Evolutionary conservation across 2,888 invertebrate species (phyloP).

Genomic region (Watsonalla binaria): DNA sequence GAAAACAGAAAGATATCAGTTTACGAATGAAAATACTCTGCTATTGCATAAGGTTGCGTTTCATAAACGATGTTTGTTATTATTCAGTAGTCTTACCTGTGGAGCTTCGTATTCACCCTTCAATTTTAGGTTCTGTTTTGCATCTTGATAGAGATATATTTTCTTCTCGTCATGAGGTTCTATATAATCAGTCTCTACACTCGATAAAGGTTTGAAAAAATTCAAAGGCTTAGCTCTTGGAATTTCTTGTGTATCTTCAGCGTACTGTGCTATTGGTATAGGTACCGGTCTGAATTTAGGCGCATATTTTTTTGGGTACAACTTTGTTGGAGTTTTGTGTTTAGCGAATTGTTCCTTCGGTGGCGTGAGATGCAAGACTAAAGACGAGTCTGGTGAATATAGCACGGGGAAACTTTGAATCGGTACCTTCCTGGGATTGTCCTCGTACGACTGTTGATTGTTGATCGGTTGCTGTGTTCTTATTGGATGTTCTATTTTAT

Average conservation of each 20-base stretch:
- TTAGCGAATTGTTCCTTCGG: constrained; percentile 46
- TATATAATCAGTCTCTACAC: constrained; percentile 40
- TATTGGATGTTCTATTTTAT: constrained; percentile 37
- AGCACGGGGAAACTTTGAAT: constrained; percentile 15
- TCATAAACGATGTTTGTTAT: constrained; percentile 8
- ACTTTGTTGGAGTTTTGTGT: constrained; percentile 68
- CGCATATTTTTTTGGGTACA: constrained; percentile 80
- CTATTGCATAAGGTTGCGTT: constrained; percentile 7
- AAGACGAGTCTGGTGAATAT: constrained; percentile 45
- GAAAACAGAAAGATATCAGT: constrained; percentile 13
- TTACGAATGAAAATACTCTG: too few relatives aligned
- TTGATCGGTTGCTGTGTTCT: background rate
- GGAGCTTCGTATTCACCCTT: constrained; percentile 40
- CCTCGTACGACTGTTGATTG: background rate
- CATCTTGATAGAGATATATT: constrained; percentile 65
- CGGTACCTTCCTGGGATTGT: background rate
- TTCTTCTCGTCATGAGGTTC: constrained; percentile 52
- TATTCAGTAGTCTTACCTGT: constrained; percentile 31
- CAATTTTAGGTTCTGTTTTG: constrained; percentile 70
- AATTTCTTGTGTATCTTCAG: constrained; percentile 44
- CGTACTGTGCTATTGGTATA: constrained; percentile 57
- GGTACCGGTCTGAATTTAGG: constrained; percentile 67
- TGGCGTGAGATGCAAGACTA: constrained; percentile 46
- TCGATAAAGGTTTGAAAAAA: constrained; percentile 53
- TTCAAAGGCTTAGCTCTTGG: constrained; percentile 66